These are phyloP conservation scores for Ctena decussata DNA, from an alignment of 2,888 invertebrate genomes.

Conservation along the genomic window DNA sequence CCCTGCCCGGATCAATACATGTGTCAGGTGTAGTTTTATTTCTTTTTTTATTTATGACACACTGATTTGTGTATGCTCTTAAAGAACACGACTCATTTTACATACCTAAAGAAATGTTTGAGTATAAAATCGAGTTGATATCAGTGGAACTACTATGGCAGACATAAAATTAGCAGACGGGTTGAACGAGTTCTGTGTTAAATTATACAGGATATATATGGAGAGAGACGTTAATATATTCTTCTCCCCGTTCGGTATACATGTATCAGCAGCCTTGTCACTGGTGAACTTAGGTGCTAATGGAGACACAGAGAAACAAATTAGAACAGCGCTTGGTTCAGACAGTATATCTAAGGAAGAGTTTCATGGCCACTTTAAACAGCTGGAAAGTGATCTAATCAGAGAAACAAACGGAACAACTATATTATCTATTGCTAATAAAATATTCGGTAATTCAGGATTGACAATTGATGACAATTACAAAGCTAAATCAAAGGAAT, in stretches of 20 bases:
- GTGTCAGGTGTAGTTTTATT: too few species aligned
- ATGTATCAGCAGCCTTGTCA: conserved; percentile 68
- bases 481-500: conserved; percentile 29
- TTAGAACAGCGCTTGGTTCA: conserved; percentile 46
- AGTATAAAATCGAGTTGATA: too few species aligned
- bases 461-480: conserved; percentile 45
- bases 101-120: too few species aligned
- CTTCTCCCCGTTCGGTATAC: conserved; percentile 70
- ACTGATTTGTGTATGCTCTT: too few species aligned
- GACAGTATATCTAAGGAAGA: not conserved
- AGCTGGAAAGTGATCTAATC: conserved; percentile 41
- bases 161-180: not conserved
- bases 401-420: conserved; percentile 22
- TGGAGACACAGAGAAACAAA: conserved; percentile 56
- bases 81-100: too few species aligned
- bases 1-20: too few species aligned
- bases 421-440: conserved; percentile 60
- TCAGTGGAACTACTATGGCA: too few species aligned
- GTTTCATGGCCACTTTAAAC: conserved; percentile 46
- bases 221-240: conserved; percentile 49
- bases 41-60: too few species aligned
- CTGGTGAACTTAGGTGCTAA: conserved; percentile 63
- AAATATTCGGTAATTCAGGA: conserved; percentile 58
- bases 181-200: not conserved
- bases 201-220: not conserved